phyloP scores from a whole-genome alignment of 2,888 invertebrate species.

The Protonemura montana region DNA sequence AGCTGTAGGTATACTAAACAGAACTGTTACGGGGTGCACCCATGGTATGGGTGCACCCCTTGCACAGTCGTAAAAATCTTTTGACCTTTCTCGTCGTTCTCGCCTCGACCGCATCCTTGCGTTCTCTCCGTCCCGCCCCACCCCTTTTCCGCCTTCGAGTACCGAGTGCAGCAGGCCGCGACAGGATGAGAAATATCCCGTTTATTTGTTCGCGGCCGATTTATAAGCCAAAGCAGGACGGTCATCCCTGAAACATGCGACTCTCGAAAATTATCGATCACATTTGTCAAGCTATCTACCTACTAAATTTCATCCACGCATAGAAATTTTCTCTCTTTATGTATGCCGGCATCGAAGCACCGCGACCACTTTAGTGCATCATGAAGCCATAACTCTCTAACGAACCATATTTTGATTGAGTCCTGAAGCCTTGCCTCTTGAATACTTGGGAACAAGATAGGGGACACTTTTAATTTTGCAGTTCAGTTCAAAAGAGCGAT shows the following conservation, averaged over 20 bases:
- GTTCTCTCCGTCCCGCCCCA: no score
- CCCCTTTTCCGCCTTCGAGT: no score
- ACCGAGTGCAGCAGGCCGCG: not conserved
- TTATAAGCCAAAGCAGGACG: not conserved
- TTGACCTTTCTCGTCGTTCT: not conserved
- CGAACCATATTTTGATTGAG: not conserved
- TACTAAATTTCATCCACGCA: not conserved
- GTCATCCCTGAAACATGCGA: not conserved
- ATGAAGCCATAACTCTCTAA: not conserved
- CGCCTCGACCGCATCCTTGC: no score
- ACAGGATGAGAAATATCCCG: conserved; percentile 7
- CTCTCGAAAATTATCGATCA: not conserved
- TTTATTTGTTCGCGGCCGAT: not conserved
- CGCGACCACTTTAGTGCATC: not conserved
- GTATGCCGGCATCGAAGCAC: not conserved
- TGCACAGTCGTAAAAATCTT: not conserved
- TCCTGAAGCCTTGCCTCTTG: not conserved
- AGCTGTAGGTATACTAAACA: not conserved
- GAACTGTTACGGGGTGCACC: conserved; percentile 1
- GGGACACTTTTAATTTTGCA: conserved; percentile 12
- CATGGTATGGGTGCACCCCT: not conserved
- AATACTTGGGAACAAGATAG: not conserved
- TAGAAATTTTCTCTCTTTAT: not conserved
- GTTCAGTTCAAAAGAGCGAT: not conserved
- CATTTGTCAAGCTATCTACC: not conserved